Percentiles rank a stretch among this genome's conserved stretches.
These are phyloP conservation scores for Psittacula cyanocephala DNA, from an alignment of 2,113 vertebrate genomes.

Conservation along the genomic window DNA sequence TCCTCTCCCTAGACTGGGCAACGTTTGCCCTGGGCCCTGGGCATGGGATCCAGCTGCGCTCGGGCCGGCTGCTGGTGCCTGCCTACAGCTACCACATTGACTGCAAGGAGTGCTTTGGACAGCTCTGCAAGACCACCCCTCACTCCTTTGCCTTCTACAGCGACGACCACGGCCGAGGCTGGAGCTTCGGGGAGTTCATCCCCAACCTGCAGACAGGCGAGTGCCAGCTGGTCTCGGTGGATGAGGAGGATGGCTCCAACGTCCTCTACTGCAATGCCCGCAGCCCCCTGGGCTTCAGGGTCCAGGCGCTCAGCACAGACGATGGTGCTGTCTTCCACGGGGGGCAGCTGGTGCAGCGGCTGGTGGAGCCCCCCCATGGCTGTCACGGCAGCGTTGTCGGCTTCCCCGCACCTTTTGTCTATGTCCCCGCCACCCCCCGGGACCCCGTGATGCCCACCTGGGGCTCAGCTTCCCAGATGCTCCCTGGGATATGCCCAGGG, in stretches of 20 bases:
- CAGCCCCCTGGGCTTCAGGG: constrained; percentile 86
- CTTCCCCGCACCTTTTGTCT: constrained; percentile 81
- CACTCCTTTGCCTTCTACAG: constrained; percentile 91
- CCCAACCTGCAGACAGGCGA: constrained; percentile 86
- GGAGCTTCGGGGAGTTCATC: constrained; percentile 84
- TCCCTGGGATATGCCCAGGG: accelerated
- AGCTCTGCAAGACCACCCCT: constrained; percentile 85
- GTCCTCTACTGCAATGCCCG: constrained; percentile 91
- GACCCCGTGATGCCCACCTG: accelerated
- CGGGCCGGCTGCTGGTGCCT: constrained; percentile 87
- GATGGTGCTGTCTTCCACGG: constrained; percentile 82
- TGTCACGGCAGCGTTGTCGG: constrained; percentile 92
- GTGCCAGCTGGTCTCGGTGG: constrained; percentile 91
- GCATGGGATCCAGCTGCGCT: constrained; percentile 90
- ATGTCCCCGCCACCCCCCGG: accelerated
- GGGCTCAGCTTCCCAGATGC: accelerated
- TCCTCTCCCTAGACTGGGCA: constrained; percentile 84
- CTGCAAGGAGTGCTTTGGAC: constrained; percentile 87
- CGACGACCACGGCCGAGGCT: constrained; percentile 85
- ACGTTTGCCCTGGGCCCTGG: constrained; percentile 92
- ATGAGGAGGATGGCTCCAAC: constrained; percentile 78
- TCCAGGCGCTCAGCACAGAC: constrained; percentile 88
- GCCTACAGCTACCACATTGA: constrained; percentile 92
- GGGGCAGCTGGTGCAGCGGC: constrained; percentile 84
- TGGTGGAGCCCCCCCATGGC: constrained; percentile 85